These are phyloP conservation scores for Lingula anatina DNA, from an alignment of 2,888 invertebrate genomes.

Conservation along the genomic window DNA sequence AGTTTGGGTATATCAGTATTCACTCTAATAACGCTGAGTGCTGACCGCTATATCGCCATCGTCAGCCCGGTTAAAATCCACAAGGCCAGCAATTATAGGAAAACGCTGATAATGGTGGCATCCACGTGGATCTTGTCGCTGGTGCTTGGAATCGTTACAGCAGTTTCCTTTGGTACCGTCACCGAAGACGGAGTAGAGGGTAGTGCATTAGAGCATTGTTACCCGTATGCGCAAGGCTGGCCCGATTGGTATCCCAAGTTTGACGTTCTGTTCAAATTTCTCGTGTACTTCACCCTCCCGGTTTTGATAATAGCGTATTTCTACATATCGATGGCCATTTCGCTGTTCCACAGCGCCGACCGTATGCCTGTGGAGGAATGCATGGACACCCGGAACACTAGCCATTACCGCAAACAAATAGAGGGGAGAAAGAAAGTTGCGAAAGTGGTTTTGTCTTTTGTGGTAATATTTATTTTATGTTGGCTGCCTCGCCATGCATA, in stretches of 20 bases:
- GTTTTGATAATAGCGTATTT: conserved; percentile 78
- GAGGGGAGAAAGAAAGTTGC: conserved; percentile 51
- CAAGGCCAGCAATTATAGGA: conserved; percentile 13
- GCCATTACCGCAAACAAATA: conserved; percentile 41
- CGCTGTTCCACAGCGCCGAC: conserved; percentile 61
- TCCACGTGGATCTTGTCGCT: conserved; percentile 66
- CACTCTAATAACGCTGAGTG: conserved; percentile 82
- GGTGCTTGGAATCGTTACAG: conserved; percentile 72
- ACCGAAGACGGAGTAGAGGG: neutral
- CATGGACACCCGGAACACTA: conserved; percentile 7
- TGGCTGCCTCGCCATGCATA: conserved; percentile 53
- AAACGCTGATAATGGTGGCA: conserved; percentile 63
- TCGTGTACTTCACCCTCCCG: conserved; percentile 82
- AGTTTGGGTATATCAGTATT: conserved; percentile 90
- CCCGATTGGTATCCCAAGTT: conserved; percentile 21
- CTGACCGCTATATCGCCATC: conserved; percentile 86
- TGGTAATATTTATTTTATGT: conserved; percentile 62
- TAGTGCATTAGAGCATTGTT: neutral
- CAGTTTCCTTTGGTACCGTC: conserved; percentile 57
- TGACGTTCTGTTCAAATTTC: conserved; percentile 52
- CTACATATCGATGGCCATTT: conserved; percentile 81
- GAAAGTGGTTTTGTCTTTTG: conserved; percentile 80
- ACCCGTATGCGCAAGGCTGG: conserved; percentile 1
- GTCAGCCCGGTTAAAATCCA: conserved; percentile 69
- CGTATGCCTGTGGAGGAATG: conserved; percentile 40